phyloP scores from a whole-genome alignment of 2,113 vertebrate species.

The Dicerorhinus sumatrensis region DNA sequence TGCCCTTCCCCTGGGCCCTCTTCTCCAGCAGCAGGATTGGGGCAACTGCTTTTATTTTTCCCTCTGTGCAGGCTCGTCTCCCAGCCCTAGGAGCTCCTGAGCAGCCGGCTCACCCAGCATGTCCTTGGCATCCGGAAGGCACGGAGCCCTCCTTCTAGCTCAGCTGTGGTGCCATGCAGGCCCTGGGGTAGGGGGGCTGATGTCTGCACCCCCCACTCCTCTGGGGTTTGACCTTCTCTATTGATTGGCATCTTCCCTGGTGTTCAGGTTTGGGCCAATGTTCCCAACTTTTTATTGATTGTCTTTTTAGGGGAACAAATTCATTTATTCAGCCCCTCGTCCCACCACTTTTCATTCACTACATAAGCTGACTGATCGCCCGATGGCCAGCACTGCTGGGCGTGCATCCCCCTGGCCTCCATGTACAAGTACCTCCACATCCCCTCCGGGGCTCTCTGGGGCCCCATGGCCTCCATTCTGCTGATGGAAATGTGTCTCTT shows the following conservation, averaged over 20 bases:
- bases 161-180: neutral
- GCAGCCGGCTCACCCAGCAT: neutral
- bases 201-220: neutral
- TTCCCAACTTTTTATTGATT: neutral
- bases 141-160: neutral
- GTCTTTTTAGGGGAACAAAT: neutral
- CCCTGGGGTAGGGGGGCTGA: accelerated
- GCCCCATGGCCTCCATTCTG: neutral
- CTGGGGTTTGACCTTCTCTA: neutral
- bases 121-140: neutral
- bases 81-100: neutral
- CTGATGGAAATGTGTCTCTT: too few relatives aligned
- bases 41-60: neutral
- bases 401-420: accelerated
- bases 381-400: neutral
- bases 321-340: neutral
- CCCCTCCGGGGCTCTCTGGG: neutral
- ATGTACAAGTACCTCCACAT: accelerated
- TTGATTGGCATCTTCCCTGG: neutral
- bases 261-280: neutral
- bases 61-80: neutral
- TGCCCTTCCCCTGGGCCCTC: neutral
- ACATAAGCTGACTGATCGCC: accelerated
- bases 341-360: too few relatives aligned
- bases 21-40: neutral